Percentiles rank a stretch among this genome's conserved stretches.
Conservation (phyloP, 37 sponge, comb jelly and placozoan species). For the Hormiphora californensis region DNA sequence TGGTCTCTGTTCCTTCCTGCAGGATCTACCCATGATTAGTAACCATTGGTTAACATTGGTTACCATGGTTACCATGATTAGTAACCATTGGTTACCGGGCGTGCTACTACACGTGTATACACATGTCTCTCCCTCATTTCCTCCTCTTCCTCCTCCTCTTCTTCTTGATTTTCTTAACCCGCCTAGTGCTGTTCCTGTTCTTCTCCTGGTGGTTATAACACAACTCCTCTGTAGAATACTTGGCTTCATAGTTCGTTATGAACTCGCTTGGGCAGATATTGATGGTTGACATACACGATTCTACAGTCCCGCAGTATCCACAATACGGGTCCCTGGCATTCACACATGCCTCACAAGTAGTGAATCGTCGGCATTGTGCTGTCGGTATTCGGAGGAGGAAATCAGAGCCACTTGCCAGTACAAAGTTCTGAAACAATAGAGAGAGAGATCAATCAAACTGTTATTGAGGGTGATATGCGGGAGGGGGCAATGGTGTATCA, state of each 20-base stretch:
- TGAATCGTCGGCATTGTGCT: conserved; percentile 23
- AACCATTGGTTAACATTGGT: too few relatives aligned
- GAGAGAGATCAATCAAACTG: too few relatives aligned
- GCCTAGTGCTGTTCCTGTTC: conserved; percentile 7
- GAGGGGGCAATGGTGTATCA: too few relatives aligned
- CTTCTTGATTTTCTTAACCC: not conserved
- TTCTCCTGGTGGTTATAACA: conserved; percentile 30
- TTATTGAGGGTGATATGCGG: too few relatives aligned
- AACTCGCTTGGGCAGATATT: conserved; percentile 6
- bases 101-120: too few relatives aligned
- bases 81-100: too few relatives aligned
- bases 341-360: conserved; percentile 14
- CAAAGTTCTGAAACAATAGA: conserved; percentile 30
- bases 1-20: too few relatives aligned
- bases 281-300: conserved; percentile 24
- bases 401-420: conserved; percentile 24
- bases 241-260: conserved; percentile 22
- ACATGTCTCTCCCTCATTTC: too few relatives aligned
- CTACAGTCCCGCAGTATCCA: conserved; percentile 9
- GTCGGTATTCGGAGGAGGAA: conserved; percentile 50
- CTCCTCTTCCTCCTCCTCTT: not conserved
- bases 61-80: too few relatives aligned
- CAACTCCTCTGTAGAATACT: not conserved
- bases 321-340: conserved; percentile 44
- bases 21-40: too few relatives aligned